These are phyloP conservation scores for Psylliodes chrysocephalus DNA, from an alignment of 2,888 invertebrate species.

Conservation along the genomic window DNA sequence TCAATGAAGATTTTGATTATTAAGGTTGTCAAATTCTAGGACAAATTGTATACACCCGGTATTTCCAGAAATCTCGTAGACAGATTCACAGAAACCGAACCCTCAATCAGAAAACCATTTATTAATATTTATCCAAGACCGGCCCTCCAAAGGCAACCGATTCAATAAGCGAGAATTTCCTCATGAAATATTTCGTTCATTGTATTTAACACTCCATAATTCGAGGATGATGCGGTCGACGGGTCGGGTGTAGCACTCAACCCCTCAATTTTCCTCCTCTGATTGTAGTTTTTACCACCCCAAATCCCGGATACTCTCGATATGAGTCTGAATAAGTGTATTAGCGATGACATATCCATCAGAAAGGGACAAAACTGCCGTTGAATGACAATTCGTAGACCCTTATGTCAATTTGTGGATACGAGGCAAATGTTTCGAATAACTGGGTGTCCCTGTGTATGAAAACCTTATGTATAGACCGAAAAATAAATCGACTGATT, in stretches of 20 bases:
- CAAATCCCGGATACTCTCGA: conserved; percentile 21
- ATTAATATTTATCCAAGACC: conserved; percentile 1
- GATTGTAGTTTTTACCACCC: conserved; percentile 43
- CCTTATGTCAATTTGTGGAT: conserved; percentile 24
- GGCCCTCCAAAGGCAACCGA: background rate
- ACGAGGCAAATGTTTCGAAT: conserved; percentile 33
- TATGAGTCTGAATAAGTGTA: conserved; percentile 30
- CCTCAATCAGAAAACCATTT: conserved; percentile 2
- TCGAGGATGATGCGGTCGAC: conserved; percentile 19
- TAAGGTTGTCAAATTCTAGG: too few species aligned
- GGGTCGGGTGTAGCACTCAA: background rate
- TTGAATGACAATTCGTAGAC: conserved; percentile 21
- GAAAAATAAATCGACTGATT: too few species aligned
- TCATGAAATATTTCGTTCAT: conserved; percentile 12
- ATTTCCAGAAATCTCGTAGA: background rate
- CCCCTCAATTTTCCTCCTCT: conserved; percentile 34
- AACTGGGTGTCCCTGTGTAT: too few species aligned
- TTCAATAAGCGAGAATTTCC: conserved; percentile 11
- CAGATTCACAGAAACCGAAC: background rate
- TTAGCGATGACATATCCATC: conserved; percentile 39
- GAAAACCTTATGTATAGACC: too few species aligned
- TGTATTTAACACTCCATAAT: conserved; percentile 23
- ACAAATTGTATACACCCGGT: too few species aligned
- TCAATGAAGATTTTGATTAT: too few species aligned
- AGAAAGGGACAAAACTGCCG: conserved; percentile 24